Evolutionary conservation across 2,888 invertebrate species (phyloP), one percentile per base, ranked within the genome.

Genomic region (Uropetala carovei): DNA sequence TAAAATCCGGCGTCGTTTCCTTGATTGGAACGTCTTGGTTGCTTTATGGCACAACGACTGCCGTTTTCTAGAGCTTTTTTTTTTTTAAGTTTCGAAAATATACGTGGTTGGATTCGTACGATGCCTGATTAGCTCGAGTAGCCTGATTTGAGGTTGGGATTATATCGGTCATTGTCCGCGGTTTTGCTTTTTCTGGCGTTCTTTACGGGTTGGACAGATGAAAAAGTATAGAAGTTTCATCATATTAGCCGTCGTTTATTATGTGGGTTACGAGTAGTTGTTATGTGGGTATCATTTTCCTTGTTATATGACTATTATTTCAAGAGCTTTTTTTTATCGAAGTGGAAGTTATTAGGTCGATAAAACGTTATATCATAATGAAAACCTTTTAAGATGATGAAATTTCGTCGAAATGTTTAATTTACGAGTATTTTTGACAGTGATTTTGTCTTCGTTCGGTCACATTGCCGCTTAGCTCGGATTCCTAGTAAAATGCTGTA

Each of bases 331-430:
- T 75, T 75, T 75, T 75, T 27, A 68, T 75, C 75, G 75, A 27
- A 75, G 11, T 22, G n/a, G 68, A 22, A 68, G 68, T 68, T 68
- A 75, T 75, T 22, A 27, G 75, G 27, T 75, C 22, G 27, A 75
- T 75, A 75, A 27, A 75, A 75, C 75, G 68, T 68, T 68, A 68
- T 68, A 75, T 75, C 75, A 27, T 27, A 75, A 75, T 75, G 75
- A 13, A 75, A 75, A 75, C 22, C 75, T 75, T 75, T 75, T 75
- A 75, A 75, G 75, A 75, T 75, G 75, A 75, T 75, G 22, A 75
- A 75, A 75, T 75, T 75, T 75, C 18, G 22, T 27, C 9, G n/a
- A n/a, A n/a, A 22, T 68, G 75, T 75, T 75, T 75, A 75, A 75
- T 75, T 75, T 75, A 9, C 75, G 75, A 43, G 43, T 43, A 43